Base-by-base conservation (phyloP, 2,797 vertebrate species). In the Acestrorhynchus altus region DNA sequence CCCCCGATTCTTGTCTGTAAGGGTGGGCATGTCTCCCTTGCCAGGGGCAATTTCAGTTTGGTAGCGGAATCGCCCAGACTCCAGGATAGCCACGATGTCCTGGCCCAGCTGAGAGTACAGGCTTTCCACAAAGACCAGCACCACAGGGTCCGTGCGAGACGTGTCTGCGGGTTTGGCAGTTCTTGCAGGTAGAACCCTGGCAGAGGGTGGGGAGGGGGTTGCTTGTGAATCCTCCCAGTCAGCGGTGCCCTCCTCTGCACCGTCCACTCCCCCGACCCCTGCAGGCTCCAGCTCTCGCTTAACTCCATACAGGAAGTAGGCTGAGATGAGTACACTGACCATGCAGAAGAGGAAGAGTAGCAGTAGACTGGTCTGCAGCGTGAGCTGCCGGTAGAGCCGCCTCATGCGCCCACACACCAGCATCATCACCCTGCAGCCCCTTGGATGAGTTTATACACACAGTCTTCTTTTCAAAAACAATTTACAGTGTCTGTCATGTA, bases 261-360 rank as follows among this genome's bases (percentile, higher is more conserved):
- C 80, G 0, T 74, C 91, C 61, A 91, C 87, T 0, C 96, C 95
- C 13, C 85, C 74, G 11, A 84, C 89, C 18, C 83, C 89, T 7
- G 93, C 92, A 0, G 97, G 97, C 90, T 98, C 97, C 84, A 98
- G 94, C 84, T 96, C 95, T 80, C 94, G 94, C 89, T 97, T 98
- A 93, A 95, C 97, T 84, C 97, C 98, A 91, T 99, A 99, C 26
- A 99, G 96, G 92, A 98, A 99, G 93, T 99, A 99, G 13, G 98
- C 98, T 0, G 97, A 99, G 92, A 99, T 87, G 54, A 98, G 97
- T 83, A 99, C 96, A 80, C 96, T 98, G 91, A 98, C 91, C 76
- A 97, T 92, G 90, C 98, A 99, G 89, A 99, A 98, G 83, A 94
- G 89, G 40, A 99, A 98, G 77, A 99, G 96, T 83, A 99, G 93